A percentile compares a stretch with the other conserved stretches of the same genome.
Conservation (phyloP, 2,113 vertebrate species). For the Gavia stellata region DNA sequence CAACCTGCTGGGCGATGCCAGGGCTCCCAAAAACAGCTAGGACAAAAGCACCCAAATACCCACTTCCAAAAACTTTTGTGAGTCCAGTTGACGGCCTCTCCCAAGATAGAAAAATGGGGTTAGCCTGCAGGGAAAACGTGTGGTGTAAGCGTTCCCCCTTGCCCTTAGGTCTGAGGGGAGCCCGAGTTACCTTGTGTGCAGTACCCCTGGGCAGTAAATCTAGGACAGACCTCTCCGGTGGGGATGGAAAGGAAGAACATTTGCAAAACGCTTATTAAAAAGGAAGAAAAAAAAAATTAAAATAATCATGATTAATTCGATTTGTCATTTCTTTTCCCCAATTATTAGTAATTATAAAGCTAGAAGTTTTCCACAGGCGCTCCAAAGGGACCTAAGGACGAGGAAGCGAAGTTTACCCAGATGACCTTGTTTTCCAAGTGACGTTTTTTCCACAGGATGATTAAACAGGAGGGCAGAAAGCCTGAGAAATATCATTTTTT, state of each 20-base stretch:
- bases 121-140: background rate
- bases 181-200: background rate
- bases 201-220: background rate
- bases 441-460: background rate
- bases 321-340: background rate
- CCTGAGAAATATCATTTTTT: background rate
- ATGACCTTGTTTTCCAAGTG: conserved; percentile 58
- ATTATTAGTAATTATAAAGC: background rate
- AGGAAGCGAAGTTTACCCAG: conserved; percentile 8
- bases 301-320: background rate
- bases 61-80: background rate
- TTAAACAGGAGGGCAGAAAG: background rate
- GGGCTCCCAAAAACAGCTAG: background rate
- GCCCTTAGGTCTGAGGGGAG: background rate
- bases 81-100: background rate
- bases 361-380: background rate
- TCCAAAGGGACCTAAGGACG: background rate
- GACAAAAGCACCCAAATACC: background rate
- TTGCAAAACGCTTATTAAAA: background rate
- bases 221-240: background rate
- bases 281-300: background rate
- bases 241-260: background rate
- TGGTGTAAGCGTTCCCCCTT: background rate
- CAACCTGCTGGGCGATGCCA: background rate
- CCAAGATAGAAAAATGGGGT: background rate